Percentiles rank a stretch among this genome's conserved stretches.
These are phyloP conservation scores for Homalodisca vitripennis DNA, from an alignment of 1,140 invertebrate species.

Conservation along the genomic window DNA sequence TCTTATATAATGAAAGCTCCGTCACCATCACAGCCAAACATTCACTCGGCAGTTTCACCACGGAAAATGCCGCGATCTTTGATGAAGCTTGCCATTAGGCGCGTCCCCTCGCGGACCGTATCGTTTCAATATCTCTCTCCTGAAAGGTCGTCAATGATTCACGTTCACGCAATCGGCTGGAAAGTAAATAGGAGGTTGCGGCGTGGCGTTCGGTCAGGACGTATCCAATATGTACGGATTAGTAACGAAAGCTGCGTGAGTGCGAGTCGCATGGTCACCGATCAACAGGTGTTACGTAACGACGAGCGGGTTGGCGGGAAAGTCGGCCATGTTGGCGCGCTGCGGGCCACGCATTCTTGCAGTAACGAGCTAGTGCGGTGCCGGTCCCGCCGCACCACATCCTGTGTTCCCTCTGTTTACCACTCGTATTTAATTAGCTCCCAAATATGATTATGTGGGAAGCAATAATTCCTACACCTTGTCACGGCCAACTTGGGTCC, in stretches of 20 bases:
- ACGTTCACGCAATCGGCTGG: background rate
- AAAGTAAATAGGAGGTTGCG: conserved; percentile 4
- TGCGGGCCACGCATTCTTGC: too few relatives aligned
- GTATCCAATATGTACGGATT: background rate
- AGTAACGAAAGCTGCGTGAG: conserved; percentile 1
- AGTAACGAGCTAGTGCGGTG: background rate
- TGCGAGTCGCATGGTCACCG: background rate
- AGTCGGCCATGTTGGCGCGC: conserved; percentile 13
- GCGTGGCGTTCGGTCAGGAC: too few relatives aligned
- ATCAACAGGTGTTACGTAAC: background rate
- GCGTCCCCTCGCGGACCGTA: too few relatives aligned
- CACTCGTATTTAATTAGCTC: background rate
- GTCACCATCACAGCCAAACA: too few relatives aligned
- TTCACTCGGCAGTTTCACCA: too few relatives aligned
- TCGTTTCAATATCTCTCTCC: background rate
- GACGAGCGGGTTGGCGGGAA: background rate
- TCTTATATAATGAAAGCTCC: too few relatives aligned
- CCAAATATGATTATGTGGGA: background rate
- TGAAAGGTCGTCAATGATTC: background rate
- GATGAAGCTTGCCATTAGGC: too few relatives aligned
- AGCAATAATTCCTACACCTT: background rate
- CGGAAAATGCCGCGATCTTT: too few relatives aligned
- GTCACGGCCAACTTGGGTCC: background rate
- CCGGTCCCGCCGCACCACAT: background rate
- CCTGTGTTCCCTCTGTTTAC: background rate